Evolutionary conservation across 2,888 invertebrate genomes (phyloP).

Genomic region (Ganaspis brasiliensis): DNA sequence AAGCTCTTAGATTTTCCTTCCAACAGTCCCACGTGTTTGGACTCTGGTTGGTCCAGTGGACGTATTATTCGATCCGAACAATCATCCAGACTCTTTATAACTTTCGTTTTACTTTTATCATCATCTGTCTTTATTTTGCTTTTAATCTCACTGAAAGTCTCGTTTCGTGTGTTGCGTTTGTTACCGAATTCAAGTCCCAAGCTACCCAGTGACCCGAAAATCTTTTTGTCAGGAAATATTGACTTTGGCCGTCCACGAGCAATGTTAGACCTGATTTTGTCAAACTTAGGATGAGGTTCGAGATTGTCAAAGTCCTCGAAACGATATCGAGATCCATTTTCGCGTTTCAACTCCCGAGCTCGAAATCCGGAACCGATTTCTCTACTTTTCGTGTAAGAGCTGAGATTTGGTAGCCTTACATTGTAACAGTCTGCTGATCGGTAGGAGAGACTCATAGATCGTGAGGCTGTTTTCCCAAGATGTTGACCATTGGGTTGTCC

Average conservation of each 20-base stretch:
- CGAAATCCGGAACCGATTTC: constrained; percentile 57
- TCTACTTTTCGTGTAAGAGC: constrained; percentile 65
- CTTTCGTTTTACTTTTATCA: constrained; percentile 33
- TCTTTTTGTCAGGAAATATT: constrained; percentile 49
- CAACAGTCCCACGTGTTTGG: constrained; percentile 69
- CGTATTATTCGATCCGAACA: constrained; percentile 66
- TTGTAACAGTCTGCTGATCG: constrained; percentile 66
- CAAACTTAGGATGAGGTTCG: constrained; percentile 29
- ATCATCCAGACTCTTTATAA: constrained; percentile 18
- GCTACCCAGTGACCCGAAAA: constrained; percentile 50
- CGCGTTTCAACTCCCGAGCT: constrained; percentile 50
- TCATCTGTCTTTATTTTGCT: constrained; percentile 30
- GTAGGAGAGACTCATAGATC: constrained; percentile 68
- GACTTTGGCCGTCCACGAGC: constrained; percentile 48
- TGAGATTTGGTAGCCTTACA: constrained; percentile 69
- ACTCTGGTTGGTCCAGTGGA: constrained; percentile 65
- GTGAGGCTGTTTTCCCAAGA: constrained; percentile 52
- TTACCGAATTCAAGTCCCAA: constrained; percentile 53
- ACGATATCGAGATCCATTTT: constrained; percentile 51
- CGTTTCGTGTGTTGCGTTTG: constrained; percentile 56
- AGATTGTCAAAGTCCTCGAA: constrained; percentile 35
- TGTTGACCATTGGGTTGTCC: constrained; percentile 77
- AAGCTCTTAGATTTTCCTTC: constrained; percentile 76
- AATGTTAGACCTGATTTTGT: constrained; percentile 43
- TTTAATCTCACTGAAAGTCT: constrained; percentile 13